Evolutionary conservation across 1,140 invertebrate species (phyloP), one percentile per base, ranked within the genome.

Genomic region (Sesamia nonagrioides): DNA sequence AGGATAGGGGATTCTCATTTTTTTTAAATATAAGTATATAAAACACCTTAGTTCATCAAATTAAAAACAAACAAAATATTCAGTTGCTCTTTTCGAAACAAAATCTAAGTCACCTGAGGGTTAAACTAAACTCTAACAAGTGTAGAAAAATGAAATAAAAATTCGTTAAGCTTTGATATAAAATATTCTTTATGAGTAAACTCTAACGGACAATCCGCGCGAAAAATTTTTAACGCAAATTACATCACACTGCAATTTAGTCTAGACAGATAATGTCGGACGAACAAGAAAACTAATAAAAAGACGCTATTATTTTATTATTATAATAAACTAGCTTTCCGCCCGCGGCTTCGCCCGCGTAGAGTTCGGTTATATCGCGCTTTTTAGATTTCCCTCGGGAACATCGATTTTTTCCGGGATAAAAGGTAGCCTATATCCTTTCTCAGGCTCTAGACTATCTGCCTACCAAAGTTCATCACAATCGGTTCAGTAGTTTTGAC

Each of bases 221-320:
- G 42, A 69, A 69, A 68, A 68, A 48, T 69, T 66, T 42, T 50
- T 21, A 42, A 45, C 66, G 21, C 33, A 50, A 69, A 69, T 69
- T 69, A 6, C 42, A 71, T 71, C 48, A 54, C 40, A 71, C 48
- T 71, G 66, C 68, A 54, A 54, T 71, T 71, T 52, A 54, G 50
- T 71, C 27, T 54, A 71, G 50, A 71, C 68, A 71, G 68, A 48
- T 71, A 71, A 52, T 13, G 42, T 52, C 50, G 15, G 27, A 9
- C 33, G 27, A 71, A 52, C 40, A 37, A 54, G 68, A 11, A 9
- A 37, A 71, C 48, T 35, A 71, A 54, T 71, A 37, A 60, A 74
- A 58, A 56, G 18, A 48, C 50, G 40, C 69, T 68, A 79, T 76
- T 74, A 56, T 66, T 61, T 48, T 71, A 80, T 69, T 69, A 80